Evolutionary conservation across 2,888 invertebrate genomes (phyloP).

Genomic region (Cheilosia vernalis): DNA sequence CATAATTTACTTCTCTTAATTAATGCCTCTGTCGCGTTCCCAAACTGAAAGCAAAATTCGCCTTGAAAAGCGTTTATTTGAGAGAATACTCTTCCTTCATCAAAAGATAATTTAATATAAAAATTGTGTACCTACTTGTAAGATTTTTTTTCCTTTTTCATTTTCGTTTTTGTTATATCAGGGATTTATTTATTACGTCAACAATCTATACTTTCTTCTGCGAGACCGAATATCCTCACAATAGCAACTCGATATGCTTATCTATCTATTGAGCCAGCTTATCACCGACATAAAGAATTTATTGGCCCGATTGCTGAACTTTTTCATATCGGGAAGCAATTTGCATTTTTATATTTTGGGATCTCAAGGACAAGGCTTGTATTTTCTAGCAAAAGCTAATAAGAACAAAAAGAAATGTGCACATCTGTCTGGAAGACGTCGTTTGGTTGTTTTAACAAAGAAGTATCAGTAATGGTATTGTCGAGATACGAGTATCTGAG

Average conservation of each 20-base stretch:
- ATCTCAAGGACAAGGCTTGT: slow-evolving; percentile 3
- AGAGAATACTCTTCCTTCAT: neutral
- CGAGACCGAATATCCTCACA: slow-evolving; percentile 16
- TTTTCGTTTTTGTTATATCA: neutral
- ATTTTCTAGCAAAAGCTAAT: slow-evolving; percentile 16
- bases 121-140: slow-evolving; percentile 24
- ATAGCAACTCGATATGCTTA: slow-evolving; percentile 35
- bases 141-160: slow-evolving; percentile 21
- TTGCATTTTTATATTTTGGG: slow-evolving; percentile 59
- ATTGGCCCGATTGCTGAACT: slow-evolving; percentile 42
- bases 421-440: neutral
- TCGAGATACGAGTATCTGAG: no score
- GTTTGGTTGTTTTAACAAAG: neutral
- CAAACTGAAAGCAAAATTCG: no score
- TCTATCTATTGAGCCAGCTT: slow-evolving; percentile 54
- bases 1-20: no score
- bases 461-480: no score
- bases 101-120: slow-evolving; percentile 24
- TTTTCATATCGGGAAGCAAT: slow-evolving; percentile 36
- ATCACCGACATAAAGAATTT: slow-evolving; percentile 68
- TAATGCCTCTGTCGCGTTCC: no score
- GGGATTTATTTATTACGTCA: slow-evolving; percentile 43
- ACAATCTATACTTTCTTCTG: slow-evolving; percentile 12
- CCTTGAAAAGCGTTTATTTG: neutral
- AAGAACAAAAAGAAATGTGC: slow-evolving; percentile 27